Conservation (phyloP, 1,140 invertebrate species). For the Babylonia areolata region DNA sequence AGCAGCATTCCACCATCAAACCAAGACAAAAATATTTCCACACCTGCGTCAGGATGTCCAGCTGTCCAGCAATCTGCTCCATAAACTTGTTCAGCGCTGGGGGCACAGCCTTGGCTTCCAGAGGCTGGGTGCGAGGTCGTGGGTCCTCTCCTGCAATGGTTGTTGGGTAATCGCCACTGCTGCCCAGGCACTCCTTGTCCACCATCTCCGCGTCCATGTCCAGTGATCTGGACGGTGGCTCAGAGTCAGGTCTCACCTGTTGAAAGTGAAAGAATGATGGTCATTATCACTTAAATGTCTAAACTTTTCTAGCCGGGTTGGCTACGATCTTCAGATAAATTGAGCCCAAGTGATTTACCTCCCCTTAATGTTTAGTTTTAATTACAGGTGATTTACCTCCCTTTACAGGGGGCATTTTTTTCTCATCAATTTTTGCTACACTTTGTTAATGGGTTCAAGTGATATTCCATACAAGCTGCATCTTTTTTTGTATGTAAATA, state of each 20-base stretch:
- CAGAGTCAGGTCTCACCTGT: slow-evolving; percentile 19
- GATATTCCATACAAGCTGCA: no score
- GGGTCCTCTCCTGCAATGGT: slow-evolving; percentile 28
- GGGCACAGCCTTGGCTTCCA: slow-evolving; percentile 61
- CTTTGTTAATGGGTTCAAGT: no score
- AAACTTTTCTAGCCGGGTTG: no score
- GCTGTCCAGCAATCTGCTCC: slow-evolving; percentile 75
- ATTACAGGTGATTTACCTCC: no score
- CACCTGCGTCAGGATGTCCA: slow-evolving; percentile 76
- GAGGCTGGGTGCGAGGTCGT: slow-evolving; percentile 54
- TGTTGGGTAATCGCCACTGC: not conserved
- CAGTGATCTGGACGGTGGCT: not conserved
- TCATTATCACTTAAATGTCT: no score
- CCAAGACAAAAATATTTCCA: not conserved
- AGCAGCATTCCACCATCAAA: not conserved
- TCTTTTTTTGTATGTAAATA: no score
- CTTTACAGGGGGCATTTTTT: no score
- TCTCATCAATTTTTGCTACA: no score
- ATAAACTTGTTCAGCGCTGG: slow-evolving; percentile 69
- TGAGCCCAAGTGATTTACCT: no score
- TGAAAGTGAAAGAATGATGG: not conserved
- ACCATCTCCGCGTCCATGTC: slow-evolving; percentile 18
- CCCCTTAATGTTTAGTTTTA: no score
- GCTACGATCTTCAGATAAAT: no score
- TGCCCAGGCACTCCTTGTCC: not conserved